Conservation (phyloP, 2,113 vertebrate genomes). For the Aphelocoma coerulescens region DNA sequence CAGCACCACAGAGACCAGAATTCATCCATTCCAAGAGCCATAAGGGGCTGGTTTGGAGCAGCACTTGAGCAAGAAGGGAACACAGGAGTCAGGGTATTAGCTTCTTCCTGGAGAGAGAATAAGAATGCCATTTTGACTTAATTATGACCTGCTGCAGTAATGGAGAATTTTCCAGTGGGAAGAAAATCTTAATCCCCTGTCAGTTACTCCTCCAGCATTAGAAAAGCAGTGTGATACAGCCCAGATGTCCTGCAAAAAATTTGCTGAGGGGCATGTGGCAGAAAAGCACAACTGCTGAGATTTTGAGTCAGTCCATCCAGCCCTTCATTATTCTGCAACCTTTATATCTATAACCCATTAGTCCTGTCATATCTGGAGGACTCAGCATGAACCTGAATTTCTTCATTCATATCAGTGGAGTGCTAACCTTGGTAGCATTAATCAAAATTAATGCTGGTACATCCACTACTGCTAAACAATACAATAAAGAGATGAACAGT, state of each 20-base stretch:
- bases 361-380: background rate
- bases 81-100: background rate
- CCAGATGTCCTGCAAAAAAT: background rate
- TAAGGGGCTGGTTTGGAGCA: background rate
- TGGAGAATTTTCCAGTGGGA: background rate
- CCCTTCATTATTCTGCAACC: background rate
- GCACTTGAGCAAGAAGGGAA: background rate
- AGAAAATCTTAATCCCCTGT: background rate
- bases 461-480: background rate
- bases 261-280: background rate
- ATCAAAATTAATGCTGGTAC: background rate
- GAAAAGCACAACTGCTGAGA: background rate
- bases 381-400: background rate
- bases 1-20: background rate
- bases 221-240: background rate
- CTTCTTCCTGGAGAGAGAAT: background rate
- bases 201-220: background rate
- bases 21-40: background rate
- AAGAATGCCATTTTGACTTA: background rate
- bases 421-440: background rate
- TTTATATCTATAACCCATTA: background rate
- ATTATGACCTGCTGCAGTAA: background rate
- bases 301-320: background rate
- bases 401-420: background rate
- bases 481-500: background rate